phyloP scores from a whole-genome alignment of 2,113 vertebrate genomes.

The Syrrhaptes paradoxus region DNA sequence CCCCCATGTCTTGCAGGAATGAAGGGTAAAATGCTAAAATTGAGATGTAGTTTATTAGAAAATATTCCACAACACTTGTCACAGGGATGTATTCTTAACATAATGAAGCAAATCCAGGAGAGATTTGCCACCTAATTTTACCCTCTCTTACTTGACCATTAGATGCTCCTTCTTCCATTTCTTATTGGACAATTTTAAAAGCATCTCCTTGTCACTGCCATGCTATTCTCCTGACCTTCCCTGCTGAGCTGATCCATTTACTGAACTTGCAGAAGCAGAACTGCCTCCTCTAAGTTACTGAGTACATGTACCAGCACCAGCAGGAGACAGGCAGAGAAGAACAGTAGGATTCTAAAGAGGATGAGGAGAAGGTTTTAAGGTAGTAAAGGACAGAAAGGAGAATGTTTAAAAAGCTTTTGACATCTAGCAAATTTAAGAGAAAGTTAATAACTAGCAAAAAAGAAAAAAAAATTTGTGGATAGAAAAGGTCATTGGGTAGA shows the following conservation, averaged over 20 bases:
- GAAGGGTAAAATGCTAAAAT: background rate
- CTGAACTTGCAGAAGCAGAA: background rate
- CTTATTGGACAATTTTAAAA: slow-evolving; percentile 11
- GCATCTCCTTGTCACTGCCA: background rate
- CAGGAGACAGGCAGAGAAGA: background rate
- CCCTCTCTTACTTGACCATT: background rate
- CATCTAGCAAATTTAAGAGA: background rate
- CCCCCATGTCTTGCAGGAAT: background rate
- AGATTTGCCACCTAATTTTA: background rate
- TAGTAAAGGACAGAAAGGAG: background rate
- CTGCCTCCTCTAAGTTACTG: background rate
- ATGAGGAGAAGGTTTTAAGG: background rate
- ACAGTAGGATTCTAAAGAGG: background rate
- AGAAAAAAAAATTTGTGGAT: background rate
- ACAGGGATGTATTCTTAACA: background rate
- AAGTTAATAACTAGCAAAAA: background rate
- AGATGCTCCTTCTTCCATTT: background rate
- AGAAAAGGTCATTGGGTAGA: background rate
- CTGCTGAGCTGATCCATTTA: slow-evolving; percentile 30
- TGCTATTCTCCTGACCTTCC: background rate
- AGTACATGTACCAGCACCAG: background rate
- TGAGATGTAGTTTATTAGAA: background rate
- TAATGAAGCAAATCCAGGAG: slow-evolving; percentile 1
- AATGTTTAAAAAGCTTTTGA: background rate
- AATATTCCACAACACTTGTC: background rate